phyloP scores from a whole-genome alignment of 2,888 invertebrate genomes.

The Aleiodes leptofemur region DNA sequence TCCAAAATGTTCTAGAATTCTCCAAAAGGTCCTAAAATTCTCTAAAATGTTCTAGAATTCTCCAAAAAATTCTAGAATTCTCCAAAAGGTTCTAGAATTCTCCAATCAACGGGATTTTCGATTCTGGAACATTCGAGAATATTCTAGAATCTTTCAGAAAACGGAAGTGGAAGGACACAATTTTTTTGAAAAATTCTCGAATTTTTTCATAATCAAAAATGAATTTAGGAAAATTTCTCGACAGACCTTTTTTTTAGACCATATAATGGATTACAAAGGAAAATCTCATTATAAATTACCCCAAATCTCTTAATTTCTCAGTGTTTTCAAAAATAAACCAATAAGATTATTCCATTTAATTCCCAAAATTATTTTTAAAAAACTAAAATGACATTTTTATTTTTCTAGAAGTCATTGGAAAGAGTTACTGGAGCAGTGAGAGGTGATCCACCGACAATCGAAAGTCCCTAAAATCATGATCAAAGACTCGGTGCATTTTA shows the following conservation, averaged over 20 bases:
- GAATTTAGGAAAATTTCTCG: not conserved
- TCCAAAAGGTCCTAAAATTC: no score
- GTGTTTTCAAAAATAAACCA: not conserved
- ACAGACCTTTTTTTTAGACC: not conserved
- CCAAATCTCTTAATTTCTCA: no score
- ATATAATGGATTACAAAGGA: not conserved
- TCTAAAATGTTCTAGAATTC: no score
- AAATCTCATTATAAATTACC: slow-evolving; percentile 4
- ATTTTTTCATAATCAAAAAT: no score
- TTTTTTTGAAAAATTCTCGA: no score
- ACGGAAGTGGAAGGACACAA: not conserved
- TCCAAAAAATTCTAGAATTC: no score
- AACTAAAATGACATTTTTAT: slow-evolving; percentile 35
- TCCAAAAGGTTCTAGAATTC: no score
- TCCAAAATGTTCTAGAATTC: no score
- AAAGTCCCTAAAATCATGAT: not conserved
- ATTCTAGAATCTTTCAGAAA: no score
- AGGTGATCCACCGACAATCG: slow-evolving; percentile 65
- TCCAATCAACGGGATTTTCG: no score
- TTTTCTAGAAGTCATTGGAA: slow-evolving; percentile 71
- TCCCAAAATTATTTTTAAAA: not conserved
- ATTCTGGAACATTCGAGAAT: no score
- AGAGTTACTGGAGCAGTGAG: slow-evolving; percentile 73
- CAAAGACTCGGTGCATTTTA: not conserved
- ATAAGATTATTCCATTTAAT: no score